phyloP scores from a whole-genome alignment of 2,888 invertebrate genomes.

The Stenchaetothrips biformis region DNA sequence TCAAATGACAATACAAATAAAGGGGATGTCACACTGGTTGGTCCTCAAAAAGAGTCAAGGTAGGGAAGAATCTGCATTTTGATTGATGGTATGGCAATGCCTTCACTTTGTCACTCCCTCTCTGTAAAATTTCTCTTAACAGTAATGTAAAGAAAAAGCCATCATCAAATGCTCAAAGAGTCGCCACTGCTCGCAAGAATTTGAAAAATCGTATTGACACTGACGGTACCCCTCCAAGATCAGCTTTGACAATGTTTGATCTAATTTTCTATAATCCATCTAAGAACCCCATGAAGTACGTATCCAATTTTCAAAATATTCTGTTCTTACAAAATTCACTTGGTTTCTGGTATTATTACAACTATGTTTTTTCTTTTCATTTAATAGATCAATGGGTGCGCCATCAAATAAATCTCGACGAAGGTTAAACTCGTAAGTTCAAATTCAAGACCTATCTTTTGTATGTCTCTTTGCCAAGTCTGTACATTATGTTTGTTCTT shows the following conservation, averaged over 20 bases:
- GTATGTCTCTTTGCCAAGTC: background rate
- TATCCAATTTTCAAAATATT: conserved; percentile 25
- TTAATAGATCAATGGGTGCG: conserved; percentile 27
- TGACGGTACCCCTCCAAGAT: background rate
- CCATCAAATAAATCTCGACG: conserved; percentile 28
- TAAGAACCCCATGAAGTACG: conserved; percentile 61
- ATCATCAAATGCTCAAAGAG: background rate
- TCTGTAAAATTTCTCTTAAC: background rate
- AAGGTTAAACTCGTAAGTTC: conserved; percentile 34
- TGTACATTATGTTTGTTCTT: background rate
- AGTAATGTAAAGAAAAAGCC: background rate
- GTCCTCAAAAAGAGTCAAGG: background rate
- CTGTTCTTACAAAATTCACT: conserved; percentile 33
- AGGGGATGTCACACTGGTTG: background rate
- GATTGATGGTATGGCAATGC: background rate
- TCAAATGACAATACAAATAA: background rate
- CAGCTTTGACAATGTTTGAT: conserved; percentile 76
- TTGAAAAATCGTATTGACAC: background rate
- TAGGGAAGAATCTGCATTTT: background rate
- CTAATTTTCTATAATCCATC: conserved; percentile 86
- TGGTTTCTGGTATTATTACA: background rate
- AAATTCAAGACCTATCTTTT: conserved; percentile 27
- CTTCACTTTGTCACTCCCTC: background rate
- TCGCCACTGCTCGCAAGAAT: background rate
- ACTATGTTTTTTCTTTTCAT: background rate